Evolutionary conservation across 2,888 invertebrate species (phyloP).

Genomic region (Zele albiditarsus): DNA sequence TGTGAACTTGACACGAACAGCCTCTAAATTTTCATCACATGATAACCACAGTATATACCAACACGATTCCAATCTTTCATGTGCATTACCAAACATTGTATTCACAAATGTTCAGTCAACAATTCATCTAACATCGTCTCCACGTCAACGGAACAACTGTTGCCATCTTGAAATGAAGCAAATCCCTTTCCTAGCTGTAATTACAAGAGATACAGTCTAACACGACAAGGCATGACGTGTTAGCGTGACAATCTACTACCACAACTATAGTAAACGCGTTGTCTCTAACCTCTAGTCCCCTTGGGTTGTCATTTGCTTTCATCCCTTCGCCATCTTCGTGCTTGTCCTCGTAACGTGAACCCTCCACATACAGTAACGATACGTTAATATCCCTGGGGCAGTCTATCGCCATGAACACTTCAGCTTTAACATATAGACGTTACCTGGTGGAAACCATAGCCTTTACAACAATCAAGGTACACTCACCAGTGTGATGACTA

Average conservation of each 20-base stretch:
- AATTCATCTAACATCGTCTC: background rate
- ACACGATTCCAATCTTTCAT: no score
- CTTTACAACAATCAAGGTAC: slow-evolving; percentile 16
- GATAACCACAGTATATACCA: no score
- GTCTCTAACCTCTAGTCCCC: slow-evolving; percentile 28
- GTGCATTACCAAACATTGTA: background rate
- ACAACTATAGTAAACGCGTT: slow-evolving; percentile 16
- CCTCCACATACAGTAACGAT: slow-evolving; percentile 56
- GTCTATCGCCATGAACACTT: slow-evolving; percentile 57
- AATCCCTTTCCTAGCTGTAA: slow-evolving; percentile 56
- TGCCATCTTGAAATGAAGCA: slow-evolving; percentile 16
- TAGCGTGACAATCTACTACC: slow-evolving; percentile 58
- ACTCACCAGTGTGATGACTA: slow-evolving; percentile 11
- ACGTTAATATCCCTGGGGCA: slow-evolving; percentile 65
- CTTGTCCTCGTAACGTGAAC: slow-evolving; percentile 25
- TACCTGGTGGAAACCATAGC: slow-evolving; percentile 19
- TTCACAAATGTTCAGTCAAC: background rate
- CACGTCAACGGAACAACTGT: background rate
- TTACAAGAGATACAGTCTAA: slow-evolving; percentile 63
- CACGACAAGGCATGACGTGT: slow-evolving; percentile 52
- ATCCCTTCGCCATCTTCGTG: slow-evolving; percentile 19
- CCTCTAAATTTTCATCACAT: background rate
- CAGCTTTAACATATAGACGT: slow-evolving; percentile 29
- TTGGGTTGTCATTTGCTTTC: slow-evolving; percentile 30
- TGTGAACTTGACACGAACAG: no score